Base-by-base conservation (phyloP, 2,888 invertebrate species). In the Helicoverpa assulta region DNA sequence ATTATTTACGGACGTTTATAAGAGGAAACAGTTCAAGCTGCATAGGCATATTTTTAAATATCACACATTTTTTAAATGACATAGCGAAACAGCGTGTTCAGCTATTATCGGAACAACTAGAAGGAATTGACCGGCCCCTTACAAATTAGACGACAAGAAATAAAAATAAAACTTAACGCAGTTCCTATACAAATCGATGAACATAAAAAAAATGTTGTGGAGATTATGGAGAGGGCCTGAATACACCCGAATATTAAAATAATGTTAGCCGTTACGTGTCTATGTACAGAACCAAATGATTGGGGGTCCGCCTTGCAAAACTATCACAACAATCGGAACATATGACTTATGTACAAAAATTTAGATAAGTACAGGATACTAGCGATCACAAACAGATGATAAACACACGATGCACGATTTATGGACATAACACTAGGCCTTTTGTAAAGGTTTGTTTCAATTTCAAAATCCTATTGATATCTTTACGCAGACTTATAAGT, bases 51-150 rank as follows among this genome's bases (percentile, higher is more conserved):
- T 85, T 86, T 86, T 86, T 88, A 89, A 89, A 89, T 93, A 93
- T 93, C 93, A 93, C 93, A 93, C 91, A 73, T 81, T 83, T 84
- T 77, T 83, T 84, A 80, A 82, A 91, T 90, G 87, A 91, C 88
- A 87, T 89, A 88, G 85, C 88, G 76, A 83, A 85, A 88, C 88
- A 80, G 82, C 85, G 82, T 82, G 88, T 78, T 78, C 58, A 70
- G 73, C 74, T 71, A 76, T 75, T 55, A 58, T 74, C 64, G 75
- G 80, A 80, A 83, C 81, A 76, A 54, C 83, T 83, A 84, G 65
- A 64, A 89, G 94, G 94, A 95, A 94, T 94, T 94, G 95, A 94
- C 84, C 89, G 86, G 91, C 95, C 95, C 93, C 87, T 91, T 88
- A 90, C 91, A 91, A 87, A 85, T 75, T 86, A 84, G 85, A 88